These are phyloP conservation scores for Aspiorhynchus laticeps DNA, from an alignment of 2,113 vertebrate genomes.

Conservation along the genomic window DNA sequence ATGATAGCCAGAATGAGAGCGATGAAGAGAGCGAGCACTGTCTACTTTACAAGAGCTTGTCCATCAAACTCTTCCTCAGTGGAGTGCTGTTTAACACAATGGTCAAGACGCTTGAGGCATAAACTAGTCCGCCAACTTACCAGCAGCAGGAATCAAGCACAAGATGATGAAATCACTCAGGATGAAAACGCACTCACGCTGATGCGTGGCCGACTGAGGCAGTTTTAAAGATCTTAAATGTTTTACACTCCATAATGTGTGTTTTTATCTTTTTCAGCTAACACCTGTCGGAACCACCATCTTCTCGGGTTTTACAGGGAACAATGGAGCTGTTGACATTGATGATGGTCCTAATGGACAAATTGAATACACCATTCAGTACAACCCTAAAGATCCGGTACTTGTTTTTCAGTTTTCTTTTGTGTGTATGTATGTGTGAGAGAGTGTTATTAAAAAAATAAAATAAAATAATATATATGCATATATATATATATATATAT, in stretches of 20 bases:
- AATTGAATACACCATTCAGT: constrained; percentile 94
- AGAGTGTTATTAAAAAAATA: no score
- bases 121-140: constrained; percentile 18
- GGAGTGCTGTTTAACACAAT: constrained; percentile 25
- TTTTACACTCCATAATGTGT: neutral
- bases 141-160: constrained; percentile 1
- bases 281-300: constrained; percentile 96
- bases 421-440: neutral
- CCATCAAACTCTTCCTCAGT: constrained; percentile 32
- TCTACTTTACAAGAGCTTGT: constrained; percentile 41
- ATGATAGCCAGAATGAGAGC: constrained; percentile 34
- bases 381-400: constrained; percentile 92
- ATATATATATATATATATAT: no score
- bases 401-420: constrained; percentile 29
- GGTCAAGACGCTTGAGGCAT: constrained; percentile 11
- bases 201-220: neutral
- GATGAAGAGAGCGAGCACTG: neutral
- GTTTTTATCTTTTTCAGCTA: constrained; percentile 74
- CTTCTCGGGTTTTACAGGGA: constrained; percentile 92
- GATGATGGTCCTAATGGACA: constrained; percentile 97
- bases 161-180: constrained; percentile 30
- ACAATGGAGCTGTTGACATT: constrained; percentile 91
- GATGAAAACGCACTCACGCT: neutral
- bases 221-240: neutral
- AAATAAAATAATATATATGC: no score